These are phyloP conservation scores for Perdix hodgsoniae DNA, from an alignment of 2,797 vertebrate genomes.

Conservation along the genomic window DNA sequence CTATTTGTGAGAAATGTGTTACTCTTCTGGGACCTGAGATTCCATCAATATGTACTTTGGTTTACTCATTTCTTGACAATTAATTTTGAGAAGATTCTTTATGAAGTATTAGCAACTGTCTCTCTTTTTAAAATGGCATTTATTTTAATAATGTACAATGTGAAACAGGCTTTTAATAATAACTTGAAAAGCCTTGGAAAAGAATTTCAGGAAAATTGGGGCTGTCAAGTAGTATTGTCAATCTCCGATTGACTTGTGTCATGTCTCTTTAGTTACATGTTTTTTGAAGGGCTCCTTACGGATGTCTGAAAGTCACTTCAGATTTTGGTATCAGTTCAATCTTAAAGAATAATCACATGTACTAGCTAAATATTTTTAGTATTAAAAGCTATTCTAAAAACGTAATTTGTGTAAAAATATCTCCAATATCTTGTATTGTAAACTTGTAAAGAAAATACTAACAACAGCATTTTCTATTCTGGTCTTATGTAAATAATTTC, in stretches of 20 bases:
- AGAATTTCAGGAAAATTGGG: neutral
- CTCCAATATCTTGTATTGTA: neutral
- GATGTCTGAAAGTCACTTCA: neutral
- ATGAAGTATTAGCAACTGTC: neutral
- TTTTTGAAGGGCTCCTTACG: neutral
- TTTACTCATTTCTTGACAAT: neutral
- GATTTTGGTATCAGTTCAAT: neutral
- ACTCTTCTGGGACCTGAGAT: neutral
- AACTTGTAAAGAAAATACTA: neutral
- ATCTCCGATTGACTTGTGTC: neutral
- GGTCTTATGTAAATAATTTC: neutral
- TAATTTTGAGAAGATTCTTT: neutral
- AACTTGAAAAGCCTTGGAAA: constrained; percentile 1
- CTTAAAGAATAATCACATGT: neutral
- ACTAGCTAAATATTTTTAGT: neutral
- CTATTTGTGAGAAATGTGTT: neutral
- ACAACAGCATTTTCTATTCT: neutral
- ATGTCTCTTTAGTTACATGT: neutral
- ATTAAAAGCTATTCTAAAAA: neutral
- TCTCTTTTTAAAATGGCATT: neutral
- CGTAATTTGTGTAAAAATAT: neutral
- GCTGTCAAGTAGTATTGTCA: neutral
- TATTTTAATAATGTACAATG: neutral
- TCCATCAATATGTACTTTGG: neutral
- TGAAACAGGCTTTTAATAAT: neutral